Base-by-base conservation (phyloP, 2,797 vertebrate species). In the Parauchenoglanis ngamensis region DNA sequence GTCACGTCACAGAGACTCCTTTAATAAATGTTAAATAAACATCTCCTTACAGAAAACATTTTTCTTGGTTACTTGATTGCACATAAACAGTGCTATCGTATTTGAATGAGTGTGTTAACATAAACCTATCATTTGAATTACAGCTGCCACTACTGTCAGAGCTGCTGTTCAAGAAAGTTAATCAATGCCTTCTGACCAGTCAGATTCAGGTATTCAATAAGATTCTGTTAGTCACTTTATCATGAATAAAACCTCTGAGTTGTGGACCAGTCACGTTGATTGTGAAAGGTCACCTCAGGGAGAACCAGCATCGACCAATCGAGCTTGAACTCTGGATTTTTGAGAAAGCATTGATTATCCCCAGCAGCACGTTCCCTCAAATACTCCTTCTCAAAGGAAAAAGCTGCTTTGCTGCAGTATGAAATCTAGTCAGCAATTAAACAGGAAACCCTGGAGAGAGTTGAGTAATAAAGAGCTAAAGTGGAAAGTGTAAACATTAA, bases 381-480 rank as follows among this genome's bases (percentile, higher is more conserved):
- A 85, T 88, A 68, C 59, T 82, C 46, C 56, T 65, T 82, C 80
- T 85, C 85, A 65, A 85, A 85, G 86, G 83, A 85, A 88, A 86
- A 84, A 76, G 73, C 67, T 72, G 86, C 84, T 88, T 89, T 86
- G 75, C 85, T 76, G 83, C 82, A 54, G 84, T 65, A 70, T 72
- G 72, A 90, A 83, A 89, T 72, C 78, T 85, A 86, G 77, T 88
- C 84, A 87, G 84, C 87, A 86, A 87, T 90, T 90, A 7, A 90
- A 89, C 83, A 83, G 88, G 88, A 54, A 89, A 46, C 86, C 76
- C 88, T 81, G 46, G 65, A 80, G 85, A 86, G 67, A 87, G 80
- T 82, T 44, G 87, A 89, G 85, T 25, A 68, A 56, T 85, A 88
- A 87, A 87, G 68, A 83, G 83, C 68, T 80, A 85, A 70, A 56